Evolutionary conservation across 2,113 vertebrate genomes (phyloP).

Genomic region (Phasianus colchicus): DNA sequence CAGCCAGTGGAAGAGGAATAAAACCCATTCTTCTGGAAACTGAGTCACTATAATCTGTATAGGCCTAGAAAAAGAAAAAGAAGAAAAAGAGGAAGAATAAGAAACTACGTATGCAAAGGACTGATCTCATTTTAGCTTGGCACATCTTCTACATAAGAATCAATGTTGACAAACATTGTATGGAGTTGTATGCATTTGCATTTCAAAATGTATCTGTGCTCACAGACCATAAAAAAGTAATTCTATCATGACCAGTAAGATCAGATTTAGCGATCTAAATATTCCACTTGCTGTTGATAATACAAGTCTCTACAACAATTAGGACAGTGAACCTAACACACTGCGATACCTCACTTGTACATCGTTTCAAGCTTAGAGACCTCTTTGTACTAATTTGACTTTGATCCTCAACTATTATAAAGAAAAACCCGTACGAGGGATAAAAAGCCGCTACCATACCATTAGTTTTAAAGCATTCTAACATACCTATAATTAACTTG

Average conservation of each 20-base stretch:
- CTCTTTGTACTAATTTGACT: background rate
- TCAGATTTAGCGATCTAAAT: constrained; percentile 21
- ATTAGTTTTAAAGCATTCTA: background rate
- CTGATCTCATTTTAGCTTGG: constrained; percentile 19
- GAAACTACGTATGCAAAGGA: background rate
- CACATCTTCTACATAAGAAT: background rate
- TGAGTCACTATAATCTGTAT: constrained; percentile 96
- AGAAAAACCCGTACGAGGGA: background rate
- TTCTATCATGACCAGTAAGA: constrained; percentile 12
- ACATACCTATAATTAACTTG: background rate
- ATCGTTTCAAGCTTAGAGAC: background rate
- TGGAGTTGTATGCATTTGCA: no score
- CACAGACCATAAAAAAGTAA: background rate
- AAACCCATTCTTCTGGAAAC: constrained; percentile 99
- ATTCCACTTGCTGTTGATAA: background rate
- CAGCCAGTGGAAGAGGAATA: constrained; percentile 95
- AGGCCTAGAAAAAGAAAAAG: constrained; percentile 83
- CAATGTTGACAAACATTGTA: background rate
- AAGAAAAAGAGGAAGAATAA: background rate
- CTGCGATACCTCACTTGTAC: background rate
- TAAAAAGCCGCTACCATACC: background rate
- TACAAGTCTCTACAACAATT: constrained; percentile 37
- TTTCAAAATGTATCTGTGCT: background rate
- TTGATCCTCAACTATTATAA: background rate
- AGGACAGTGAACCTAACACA: background rate